Evolutionary conservation across 2,888 invertebrate genomes (phyloP), one percentile per base, ranked within the genome.

Genomic region (Chydorus sphaericus): DNA sequence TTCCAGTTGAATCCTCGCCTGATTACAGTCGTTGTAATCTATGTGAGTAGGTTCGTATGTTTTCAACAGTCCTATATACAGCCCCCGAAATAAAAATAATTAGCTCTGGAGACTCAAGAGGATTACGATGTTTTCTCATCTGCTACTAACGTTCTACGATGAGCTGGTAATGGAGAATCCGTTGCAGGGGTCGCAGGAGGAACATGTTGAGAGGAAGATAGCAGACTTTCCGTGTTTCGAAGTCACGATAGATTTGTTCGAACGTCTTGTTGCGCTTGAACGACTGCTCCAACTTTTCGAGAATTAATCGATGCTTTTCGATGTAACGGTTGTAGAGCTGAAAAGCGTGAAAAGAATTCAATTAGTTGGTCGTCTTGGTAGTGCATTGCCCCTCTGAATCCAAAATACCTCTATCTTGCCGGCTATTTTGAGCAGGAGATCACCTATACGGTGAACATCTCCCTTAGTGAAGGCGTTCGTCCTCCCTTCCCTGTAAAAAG

Each of bases 141-240:
- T n/a, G 14, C 26, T 18, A 74, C 81, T 75, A 73, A 85, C 86
- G 75, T 69, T 85, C 81, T 60, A 90, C 71, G 66, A 88, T 72
- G 65, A 78, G 74, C 67, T 83, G 80, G 71, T 92, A 90, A 68
- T 92, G 90, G 57, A 90, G 73, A 62, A 92, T 73, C 55, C 94
- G 77, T 70, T 84, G 83, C n/a, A 89, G 75, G 11, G 89, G 87
- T 67, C 86, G 85, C 58, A 87, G 72, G 30, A 91, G 76, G 65
- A 91, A 81, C 59, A 84, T 83, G 50, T 84, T 81, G 55, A 92
- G 76, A 2, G 87, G 92, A 62, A 94, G 74, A 66, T 90, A 90
- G 69, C 89, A 90, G 52, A 85, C 79, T 71, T 85, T 87, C 67
- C 85, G 83, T 56, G 80, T 76, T 69, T 90, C 89, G 69, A 90